Percentiles rank a stretch among this genome's conserved stretches.
Evolutionary conservation across 2,888 invertebrate species (phyloP).

Genomic region (Sarcophaga caerulescens): DNA sequence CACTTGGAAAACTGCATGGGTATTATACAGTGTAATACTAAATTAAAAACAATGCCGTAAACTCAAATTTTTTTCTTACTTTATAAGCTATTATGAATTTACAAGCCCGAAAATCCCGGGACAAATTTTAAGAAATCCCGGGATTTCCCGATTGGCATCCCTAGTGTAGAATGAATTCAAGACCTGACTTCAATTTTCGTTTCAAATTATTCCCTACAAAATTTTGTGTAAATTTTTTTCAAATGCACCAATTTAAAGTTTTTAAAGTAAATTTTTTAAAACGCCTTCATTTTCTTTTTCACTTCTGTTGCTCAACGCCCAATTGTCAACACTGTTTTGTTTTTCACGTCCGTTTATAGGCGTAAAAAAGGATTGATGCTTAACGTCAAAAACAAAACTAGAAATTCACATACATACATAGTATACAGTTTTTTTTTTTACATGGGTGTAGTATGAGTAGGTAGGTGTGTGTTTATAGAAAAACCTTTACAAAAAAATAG

Average conservation of each 20-base stretch:
- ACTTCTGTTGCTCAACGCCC: not conserved
- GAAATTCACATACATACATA: not conserved
- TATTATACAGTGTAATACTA: no score
- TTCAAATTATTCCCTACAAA: not conserved
- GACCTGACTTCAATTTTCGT: not conserved
- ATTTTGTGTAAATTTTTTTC: not conserved
- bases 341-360: constrained; percentile 5
- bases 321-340: constrained; percentile 12
- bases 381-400: constrained; percentile 2
- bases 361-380: constrained; percentile 19
- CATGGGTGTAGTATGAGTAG: no score
- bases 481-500: no score
- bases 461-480: no score
- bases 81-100: no score
- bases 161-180: no score
- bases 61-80: no score
- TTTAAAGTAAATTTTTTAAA: not conserved
- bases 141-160: no score
- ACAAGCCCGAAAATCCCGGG: no score
- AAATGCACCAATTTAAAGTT: not conserved
- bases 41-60: no score
- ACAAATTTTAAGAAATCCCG: no score
- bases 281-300: not conserved
- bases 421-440: constrained; percentile 12
- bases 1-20: no score